A percentile compares a stretch with the other conserved stretches of the same genome.
These are phyloP conservation scores for Andrena hattorfiana DNA, from an alignment of 2,888 invertebrate species.

Conservation along the genomic window DNA sequence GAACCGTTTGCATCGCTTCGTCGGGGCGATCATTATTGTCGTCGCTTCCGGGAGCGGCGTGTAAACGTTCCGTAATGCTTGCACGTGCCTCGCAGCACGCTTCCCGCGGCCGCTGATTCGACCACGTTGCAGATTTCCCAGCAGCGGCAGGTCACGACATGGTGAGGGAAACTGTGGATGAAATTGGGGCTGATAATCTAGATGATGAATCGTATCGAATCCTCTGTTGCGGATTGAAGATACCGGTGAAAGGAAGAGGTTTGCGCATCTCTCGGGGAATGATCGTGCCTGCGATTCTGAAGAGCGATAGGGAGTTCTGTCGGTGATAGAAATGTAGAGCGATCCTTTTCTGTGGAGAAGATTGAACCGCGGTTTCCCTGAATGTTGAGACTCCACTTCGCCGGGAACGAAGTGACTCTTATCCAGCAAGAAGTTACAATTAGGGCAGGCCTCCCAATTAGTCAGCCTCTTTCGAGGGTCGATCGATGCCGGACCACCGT, in stretches of 20 bases:
- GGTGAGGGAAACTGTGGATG: not conserved
- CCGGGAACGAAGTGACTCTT: not conserved
- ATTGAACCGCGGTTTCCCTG: not conserved
- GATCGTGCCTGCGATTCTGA: too few relatives aligned
- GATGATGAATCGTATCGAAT: too few relatives aligned
- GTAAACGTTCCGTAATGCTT: constrained; percentile 9
- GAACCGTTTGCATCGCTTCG: not conserved
- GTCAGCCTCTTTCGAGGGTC: constrained; percentile 5
- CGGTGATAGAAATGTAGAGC: too few relatives aligned
- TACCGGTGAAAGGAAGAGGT: too few relatives aligned
- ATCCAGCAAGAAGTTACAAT: constrained; percentile 18
- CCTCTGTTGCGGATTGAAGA: too few relatives aligned
- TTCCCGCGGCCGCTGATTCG: not conserved
- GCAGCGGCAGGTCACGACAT: not conserved
- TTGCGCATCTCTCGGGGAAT: too few relatives aligned
- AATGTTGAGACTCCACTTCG: not conserved
- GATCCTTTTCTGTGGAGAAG: not conserved
- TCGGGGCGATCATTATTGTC: constrained; percentile 7
- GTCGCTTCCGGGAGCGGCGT: constrained; percentile 43
- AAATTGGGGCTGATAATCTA: not conserved
- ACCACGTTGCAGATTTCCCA: not conserved
- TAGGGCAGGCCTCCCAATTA: constrained; percentile 28
- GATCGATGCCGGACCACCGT: constrained; percentile 23
- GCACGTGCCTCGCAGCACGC: constrained; percentile 14
- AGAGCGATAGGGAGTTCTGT: too few relatives aligned